Evolutionary conservation across 2,797 vertebrate species (phyloP), one percentile per base, ranked within the genome.

Genomic region (Sebastolobus alascanus): DNA sequence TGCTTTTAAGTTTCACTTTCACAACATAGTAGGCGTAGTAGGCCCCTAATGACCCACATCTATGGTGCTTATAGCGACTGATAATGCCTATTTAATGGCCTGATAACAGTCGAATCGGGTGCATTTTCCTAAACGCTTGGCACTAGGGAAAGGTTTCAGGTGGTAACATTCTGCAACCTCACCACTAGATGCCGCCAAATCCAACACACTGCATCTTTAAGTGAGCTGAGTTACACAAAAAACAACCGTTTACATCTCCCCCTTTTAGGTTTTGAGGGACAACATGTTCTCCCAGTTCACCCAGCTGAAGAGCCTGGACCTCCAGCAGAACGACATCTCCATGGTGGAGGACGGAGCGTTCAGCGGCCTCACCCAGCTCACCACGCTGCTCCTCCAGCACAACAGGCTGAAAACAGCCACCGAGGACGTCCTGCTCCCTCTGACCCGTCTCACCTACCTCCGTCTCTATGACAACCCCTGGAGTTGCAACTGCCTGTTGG

Each of bases 381-480:
- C 96, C 66, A 99, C 97, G 0, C 96, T 99, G 85, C 93, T 99
- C 77, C 96, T 99, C 68, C 99, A 99, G 88, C 97, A 99, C 93
- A 99, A 99, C 83, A 89, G 92, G 35, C 95, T 99, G 71, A 96
- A 94, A 89, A 93, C 87, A 11, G 92, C 97, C 73, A 96, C 96
- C 0, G 99, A 99, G 89, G 97, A 97, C 73, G 87, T 96, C 68
- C 96, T 99, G 91, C 96, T 99, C 60, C 96, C 97, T 2, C 92
- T 95, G 0, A 96, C 97, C 27, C 94, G 90, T 80, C 96, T 99
- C 75, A 95, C 92, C 90, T 97, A 99, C 94, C 95, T 99, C 81
- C 97, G 99, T 58, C 92, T 99, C 33, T 98, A 99, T 27, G 97
- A 97, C 92, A 99, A 99, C 90, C 99, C 98, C 27, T 99, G 99